Base-by-base conservation (phyloP, 1,140 invertebrate species). In the Zaprionus inermis region DNA sequence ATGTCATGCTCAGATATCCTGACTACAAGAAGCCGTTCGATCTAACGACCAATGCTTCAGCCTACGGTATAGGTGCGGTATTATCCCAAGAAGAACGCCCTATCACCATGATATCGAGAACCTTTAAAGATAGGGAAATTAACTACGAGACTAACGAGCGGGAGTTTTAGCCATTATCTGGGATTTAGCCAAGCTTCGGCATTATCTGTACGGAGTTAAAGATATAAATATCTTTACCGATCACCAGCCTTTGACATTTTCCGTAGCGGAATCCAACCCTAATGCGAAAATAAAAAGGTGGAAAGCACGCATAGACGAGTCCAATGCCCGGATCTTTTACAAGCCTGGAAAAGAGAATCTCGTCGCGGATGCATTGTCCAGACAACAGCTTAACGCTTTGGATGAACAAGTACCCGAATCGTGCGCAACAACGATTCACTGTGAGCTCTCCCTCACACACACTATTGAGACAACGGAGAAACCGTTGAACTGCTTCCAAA, bases 281-380 rank as follows among this genome's bases (percentile, higher is more conserved):
- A n/a, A n/a, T n/a, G 68, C 56, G 0, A 76, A 76, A 46, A 49
- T 72, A 4, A 65, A 49, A n/a, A 44, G 41, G 7, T 57, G 69
- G 60, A 66, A 70, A 65, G 51, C 59, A 6, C 57, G 38, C 22
- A 56, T 72, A 5, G 52, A 74, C 38, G 65, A 68, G 41, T 61
- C 32, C 24, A 55, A 57, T 24, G 46, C 56, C 12, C 69, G 82
- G 3, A 65, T 92, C 11, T 18, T 71, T 10, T 75, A 92, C 32
- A 72, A 92, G 73, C 91, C 61, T 12, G 90, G 85, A 9, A 61
- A 72, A n/a, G n/a, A n/a, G n/a, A n/a, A n/a, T n/a, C 54, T 64
- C 1, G 73, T 83, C n/a, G 86, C 78, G 2, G 81, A 83, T 34
- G 63, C 81, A 6, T 59, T 83, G 12, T 86, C 79, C 5, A 64